Conservation (phyloP, 1,140 invertebrate genomes). For the Nautilus pompilius region DNA sequence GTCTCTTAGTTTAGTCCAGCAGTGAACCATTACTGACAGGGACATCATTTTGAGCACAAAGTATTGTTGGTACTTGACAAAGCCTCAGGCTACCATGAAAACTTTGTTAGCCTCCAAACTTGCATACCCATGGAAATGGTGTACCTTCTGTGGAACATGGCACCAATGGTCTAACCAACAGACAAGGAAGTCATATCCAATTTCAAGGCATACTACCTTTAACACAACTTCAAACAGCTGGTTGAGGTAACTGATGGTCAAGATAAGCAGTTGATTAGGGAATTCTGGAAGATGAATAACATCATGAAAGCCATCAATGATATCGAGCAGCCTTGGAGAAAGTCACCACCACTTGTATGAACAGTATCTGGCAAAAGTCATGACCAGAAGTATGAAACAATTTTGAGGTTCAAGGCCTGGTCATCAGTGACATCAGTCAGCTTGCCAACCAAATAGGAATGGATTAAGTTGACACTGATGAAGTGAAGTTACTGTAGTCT, state of each 20-base stretch:
- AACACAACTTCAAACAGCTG: neutral
- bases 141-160: neutral
- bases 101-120: neutral
- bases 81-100: neutral
- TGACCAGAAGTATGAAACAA: no score
- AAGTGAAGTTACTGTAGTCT: no score
- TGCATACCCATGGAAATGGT: neutral
- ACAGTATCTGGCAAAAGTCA: no score
- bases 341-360: no score
- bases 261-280: neutral
- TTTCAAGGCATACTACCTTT: neutral
- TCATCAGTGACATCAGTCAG: no score
- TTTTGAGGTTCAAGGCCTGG: no score
- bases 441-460: no score
- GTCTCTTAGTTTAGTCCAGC: neutral
- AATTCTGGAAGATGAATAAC: neutral
- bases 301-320: no score
- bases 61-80: neutral
- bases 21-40: neutral
- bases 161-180: neutral
- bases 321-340: no score
- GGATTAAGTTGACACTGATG: no score
- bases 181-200: neutral
- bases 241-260: neutral
- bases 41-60: neutral